Evolutionary conservation across 2,113 vertebrate genomes (phyloP).

Genomic region (Centropus unirufus): DNA sequence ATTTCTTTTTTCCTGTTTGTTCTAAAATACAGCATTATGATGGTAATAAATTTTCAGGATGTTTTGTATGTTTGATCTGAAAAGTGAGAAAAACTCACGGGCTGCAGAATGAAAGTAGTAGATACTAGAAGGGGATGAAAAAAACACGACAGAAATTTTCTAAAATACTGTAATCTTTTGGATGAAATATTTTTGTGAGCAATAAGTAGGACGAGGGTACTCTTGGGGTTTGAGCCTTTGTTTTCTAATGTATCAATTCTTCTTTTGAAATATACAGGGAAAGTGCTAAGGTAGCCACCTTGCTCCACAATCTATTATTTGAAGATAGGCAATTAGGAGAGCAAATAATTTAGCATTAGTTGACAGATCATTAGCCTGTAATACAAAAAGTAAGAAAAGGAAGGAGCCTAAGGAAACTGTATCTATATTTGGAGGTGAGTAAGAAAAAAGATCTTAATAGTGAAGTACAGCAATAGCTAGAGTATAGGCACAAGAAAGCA

Average conservation of each 20-base stretch:
- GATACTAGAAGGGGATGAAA: background rate
- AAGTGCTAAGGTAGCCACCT: background rate
- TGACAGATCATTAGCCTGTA: slow-evolving; percentile 39
- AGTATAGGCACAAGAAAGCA: background rate
- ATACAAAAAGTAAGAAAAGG: slow-evolving; percentile 25
- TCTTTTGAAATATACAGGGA: background rate
- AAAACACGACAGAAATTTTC: background rate
- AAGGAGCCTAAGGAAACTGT: background rate
- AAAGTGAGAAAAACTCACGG: background rate
- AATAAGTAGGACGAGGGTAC: background rate
- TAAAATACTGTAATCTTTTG: background rate
- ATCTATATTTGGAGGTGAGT: slow-evolving; percentile 7
- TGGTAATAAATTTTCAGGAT: background rate
- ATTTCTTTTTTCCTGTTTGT: background rate
- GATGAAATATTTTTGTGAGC: background rate
- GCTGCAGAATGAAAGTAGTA: background rate
- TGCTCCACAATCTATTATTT: background rate
- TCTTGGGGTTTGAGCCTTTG: background rate
- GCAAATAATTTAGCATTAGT: slow-evolving; percentile 51
- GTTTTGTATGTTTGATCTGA: background rate
- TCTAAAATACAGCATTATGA: background rate
- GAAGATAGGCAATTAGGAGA: slow-evolving; percentile 34
- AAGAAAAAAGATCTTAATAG: background rate
- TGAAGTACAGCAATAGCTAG: background rate
- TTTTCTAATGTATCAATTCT: background rate